phyloP scores from a whole-genome alignment of 2,113 vertebrate species.

The Muscicapa adusta region DNA sequence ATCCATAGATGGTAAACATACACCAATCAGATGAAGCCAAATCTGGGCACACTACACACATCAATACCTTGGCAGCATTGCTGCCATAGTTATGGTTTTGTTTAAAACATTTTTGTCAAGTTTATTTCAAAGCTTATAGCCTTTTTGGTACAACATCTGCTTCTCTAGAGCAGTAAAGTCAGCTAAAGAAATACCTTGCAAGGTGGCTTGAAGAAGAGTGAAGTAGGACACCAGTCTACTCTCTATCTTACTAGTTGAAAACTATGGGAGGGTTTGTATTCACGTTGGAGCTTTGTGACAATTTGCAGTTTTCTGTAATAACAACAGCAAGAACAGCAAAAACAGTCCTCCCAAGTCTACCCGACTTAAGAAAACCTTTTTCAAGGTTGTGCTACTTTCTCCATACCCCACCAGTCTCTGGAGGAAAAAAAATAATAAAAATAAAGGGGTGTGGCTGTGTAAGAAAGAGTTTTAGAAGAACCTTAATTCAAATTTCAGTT shows the following conservation, averaged over 20 bases:
- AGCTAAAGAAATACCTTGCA: not conserved
- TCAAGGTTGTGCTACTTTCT: not conserved
- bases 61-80: not conserved
- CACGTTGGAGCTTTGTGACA: not conserved
- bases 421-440: too few relatives aligned
- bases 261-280: not conserved
- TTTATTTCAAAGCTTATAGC: not conserved
- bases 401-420: not conserved
- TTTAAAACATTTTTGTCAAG: not conserved
- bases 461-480: not conserved
- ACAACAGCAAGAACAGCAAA: not conserved
- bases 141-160: not conserved
- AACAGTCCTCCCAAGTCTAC: not conserved
- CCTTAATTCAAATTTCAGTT: not conserved
- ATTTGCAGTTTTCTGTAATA: not conserved
- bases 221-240: not conserved
- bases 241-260: not conserved
- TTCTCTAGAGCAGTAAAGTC: not conserved
- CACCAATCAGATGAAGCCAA: not conserved
- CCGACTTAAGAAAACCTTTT: not conserved
- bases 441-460: rapidly evolving
- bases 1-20: not conserved
- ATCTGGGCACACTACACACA: not conserved
- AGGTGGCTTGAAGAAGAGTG: not conserved
- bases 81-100: not conserved